Evolutionary conservation across 37 sponge, comb jelly and placozoan species (phyloP), one percentile per base, ranked within the genome.

Genomic region (Axinella damicornis): DNA sequence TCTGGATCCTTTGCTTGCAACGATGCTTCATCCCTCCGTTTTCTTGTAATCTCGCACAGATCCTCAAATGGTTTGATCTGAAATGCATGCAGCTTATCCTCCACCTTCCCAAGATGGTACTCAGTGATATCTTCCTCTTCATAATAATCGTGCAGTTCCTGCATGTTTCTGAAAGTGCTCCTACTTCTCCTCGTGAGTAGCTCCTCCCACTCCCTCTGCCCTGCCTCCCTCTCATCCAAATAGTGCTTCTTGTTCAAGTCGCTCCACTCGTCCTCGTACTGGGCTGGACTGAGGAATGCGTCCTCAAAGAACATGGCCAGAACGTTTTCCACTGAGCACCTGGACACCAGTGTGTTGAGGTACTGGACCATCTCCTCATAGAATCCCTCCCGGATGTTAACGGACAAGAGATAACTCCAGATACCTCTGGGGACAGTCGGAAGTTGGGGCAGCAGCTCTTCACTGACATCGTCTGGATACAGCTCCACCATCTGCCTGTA

Each of bases 211-310:
- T 77, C 71, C 5, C 54, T 25, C 59, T 61, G 41, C 16, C 55
- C 40, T 22, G 39, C 21, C 18, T 70, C 78, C 61, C 41, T 33
- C 65, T 83, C 62, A 61, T 61, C 62, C 62, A 2, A 25, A 33
- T 85, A 85, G 28, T 57, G 38, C 32, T 76, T 77, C 75, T 70
- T 68, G 41, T 85, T 78, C 19, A 85, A 59, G 32, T 85, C 86
- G 41, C 59, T 77, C 86, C 86, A 85, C 56, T 55, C 34, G 35
- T 85, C 86, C 78, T 85, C 86, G 36, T 77, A 85, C 28, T 59
- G 60, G 13, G 27, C 36, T 38, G 66, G 39, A 20, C 73, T 72
- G 20, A 73, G 61, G n/a, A 69, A 28, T 1, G 30, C 35, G 0
- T 77, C 71, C 15, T 67, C 58, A 20, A 85, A 70, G 34, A 85